Base-by-base conservation (phyloP, 1,140 invertebrate species). In the Drosophila baimaii region DNA sequence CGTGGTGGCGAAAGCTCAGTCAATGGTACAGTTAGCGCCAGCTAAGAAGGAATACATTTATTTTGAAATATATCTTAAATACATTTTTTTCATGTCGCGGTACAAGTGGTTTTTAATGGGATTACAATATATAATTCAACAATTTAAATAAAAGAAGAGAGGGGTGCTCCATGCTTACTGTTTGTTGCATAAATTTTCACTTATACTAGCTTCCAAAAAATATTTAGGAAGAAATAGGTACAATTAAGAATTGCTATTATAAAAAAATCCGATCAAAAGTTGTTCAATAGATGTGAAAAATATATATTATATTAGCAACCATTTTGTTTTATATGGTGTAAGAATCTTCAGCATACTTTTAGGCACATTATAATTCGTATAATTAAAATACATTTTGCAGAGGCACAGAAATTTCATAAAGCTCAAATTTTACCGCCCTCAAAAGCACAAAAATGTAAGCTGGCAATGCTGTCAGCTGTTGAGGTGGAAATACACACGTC, bases 1-100 rank as follows among this genome's bases (percentile, higher is more conserved):
- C 19, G n/a, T n/a, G n/a, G 41, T 35, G 44, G 33, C 58, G 41
- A 56, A 81, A 77, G 61, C 43, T 41, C 19, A 25, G 21, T 19
- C 39, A 57, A 37, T 27, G 59, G 10, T 10, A 64, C 55, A 41
- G 35, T 64, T 8, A 15, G 25, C n/a, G 15, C 1, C 15, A 10
- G 7, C 13, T 56, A n/a, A n/a, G 0, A 7, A 10, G 23, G 44
- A 25, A 47, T 15, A n/a, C 8, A 23, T 13, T 25, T 13, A n/a
- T 27, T n/a, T n/a, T 25, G 4, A 2, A 7, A 46, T 13, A 23
- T 9, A 3, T 15, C 8, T 23, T 7, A 13, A 23, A 3, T 15
- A n/a, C n/a, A n/a, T n/a, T n/a, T n/a, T n/a, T n/a, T n/a, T n/a
- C n/a, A n/a, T n/a, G n/a, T n/a, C n/a, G n/a, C n/a, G n/a, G n/a